These are phyloP conservation scores for Agrilus cyanescens DNA, from an alignment of 2,888 invertebrate species.

Conservation along the genomic window DNA sequence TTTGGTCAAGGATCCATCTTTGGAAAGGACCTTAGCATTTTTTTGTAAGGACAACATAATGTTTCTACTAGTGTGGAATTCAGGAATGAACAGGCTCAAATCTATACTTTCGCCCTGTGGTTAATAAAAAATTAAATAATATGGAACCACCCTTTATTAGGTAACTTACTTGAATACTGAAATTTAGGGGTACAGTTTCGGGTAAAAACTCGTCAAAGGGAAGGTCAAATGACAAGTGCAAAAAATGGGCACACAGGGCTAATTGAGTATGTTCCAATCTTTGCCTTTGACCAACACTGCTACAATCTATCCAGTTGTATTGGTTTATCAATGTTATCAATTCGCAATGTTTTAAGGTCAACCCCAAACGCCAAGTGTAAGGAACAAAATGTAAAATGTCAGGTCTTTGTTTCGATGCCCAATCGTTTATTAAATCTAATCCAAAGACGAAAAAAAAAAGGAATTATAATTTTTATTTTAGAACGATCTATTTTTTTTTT, in stretches of 20 bases:
- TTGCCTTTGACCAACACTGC: slow-evolving; percentile 69
- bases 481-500: not conserved
- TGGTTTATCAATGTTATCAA: slow-evolving; percentile 88
- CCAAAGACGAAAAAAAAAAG: slow-evolving; percentile 12
- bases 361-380: slow-evolving; percentile 88
- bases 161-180: slow-evolving; percentile 68
- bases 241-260: slow-evolving; percentile 86
- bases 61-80: slow-evolving; percentile 78
- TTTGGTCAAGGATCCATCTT: slow-evolving; percentile 51
- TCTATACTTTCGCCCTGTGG: slow-evolving; percentile 84
- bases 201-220: slow-evolving; percentile 93
- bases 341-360: slow-evolving; percentile 90
- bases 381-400: slow-evolving; percentile 93
- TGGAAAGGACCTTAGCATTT: slow-evolving; percentile 74
- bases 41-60: slow-evolving; percentile 75
- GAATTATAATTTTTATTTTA: slow-evolving; percentile 1
- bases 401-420: slow-evolving; percentile 87
- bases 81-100: slow-evolving; percentile 80
- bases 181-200: slow-evolving; percentile 73
- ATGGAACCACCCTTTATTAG: too few relatives aligned
- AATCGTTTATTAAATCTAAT: slow-evolving; percentile 85
- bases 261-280: slow-evolving; percentile 76
- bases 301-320: slow-evolving; percentile 98
- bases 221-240: slow-evolving; percentile 86
- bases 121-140: slow-evolving; percentile 13